Percentiles rank a stretch among this genome's conserved stretches.
phyloP scores from a whole-genome alignment of 2,113 vertebrate species.

The Tretioscincus oriximinensis region DNA sequence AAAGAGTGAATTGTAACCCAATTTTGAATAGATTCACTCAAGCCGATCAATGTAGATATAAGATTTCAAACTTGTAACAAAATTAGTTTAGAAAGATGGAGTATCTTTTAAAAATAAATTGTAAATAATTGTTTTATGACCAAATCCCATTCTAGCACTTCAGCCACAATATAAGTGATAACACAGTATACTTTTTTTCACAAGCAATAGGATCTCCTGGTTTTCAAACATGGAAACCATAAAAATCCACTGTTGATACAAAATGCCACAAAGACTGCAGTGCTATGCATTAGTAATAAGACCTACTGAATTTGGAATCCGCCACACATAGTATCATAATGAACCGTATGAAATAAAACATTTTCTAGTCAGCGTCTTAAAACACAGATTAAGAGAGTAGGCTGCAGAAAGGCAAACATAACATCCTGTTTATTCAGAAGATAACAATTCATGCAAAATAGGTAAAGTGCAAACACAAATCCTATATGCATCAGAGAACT shows the following conservation, averaged over 20 bases:
- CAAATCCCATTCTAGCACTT: neutral
- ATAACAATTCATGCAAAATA: neutral
- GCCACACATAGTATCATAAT: neutral
- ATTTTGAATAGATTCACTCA: neutral
- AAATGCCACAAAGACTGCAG: neutral
- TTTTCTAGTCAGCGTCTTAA: neutral
- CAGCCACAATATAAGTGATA: conserved; percentile 1
- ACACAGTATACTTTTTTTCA: conserved; percentile 1
- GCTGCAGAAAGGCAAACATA: neutral
- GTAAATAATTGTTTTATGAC: neutral
- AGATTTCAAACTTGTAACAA: neutral
- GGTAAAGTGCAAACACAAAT: neutral
- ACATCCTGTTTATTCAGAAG: conserved; percentile 5
- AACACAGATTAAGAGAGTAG: too few species aligned
- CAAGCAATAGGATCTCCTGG: neutral
- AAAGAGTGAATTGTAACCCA: neutral
- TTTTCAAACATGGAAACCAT: conserved; percentile 12
- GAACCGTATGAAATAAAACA: neutral
- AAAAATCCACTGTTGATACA: neutral
- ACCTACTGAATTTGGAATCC: neutral
- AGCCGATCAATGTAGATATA: neutral
- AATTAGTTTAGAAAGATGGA: neutral
- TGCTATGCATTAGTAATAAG: neutral
- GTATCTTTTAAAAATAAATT: neutral
- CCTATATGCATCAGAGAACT: neutral